phyloP scores from a whole-genome alignment of 2,888 invertebrate species.

The Ophioninae sp. region DNA sequence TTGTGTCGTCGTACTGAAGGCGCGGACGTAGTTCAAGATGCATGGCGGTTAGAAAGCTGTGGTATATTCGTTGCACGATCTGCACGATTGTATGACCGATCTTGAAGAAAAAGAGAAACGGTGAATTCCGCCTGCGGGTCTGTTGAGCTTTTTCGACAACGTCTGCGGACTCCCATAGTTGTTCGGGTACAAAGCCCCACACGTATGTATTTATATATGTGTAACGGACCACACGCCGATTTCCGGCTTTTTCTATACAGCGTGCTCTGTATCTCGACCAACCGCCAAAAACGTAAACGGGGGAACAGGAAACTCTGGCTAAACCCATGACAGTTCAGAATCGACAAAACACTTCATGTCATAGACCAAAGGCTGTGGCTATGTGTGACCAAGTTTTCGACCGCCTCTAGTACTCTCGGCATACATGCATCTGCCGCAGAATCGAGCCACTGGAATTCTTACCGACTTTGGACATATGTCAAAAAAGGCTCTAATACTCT shows the following conservation, averaged over 20 bases:
- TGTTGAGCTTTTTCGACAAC: conserved; percentile 51
- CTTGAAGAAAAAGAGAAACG: conserved; percentile 19
- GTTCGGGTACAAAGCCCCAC: conserved; percentile 1
- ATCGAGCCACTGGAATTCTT: conserved; percentile 38
- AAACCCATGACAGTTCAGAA: conserved; percentile 53
- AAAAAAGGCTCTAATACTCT: conserved; percentile 30
- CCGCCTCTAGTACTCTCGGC: conserved; percentile 28
- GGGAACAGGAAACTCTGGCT: conserved; percentile 9
- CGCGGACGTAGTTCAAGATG: conserved; percentile 53
- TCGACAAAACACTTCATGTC: conserved; percentile 56
- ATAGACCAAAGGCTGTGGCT: conserved; percentile 11
- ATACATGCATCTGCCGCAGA: conserved; percentile 21
- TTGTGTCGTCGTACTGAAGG: conserved; percentile 25
- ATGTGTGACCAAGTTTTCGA: conserved; percentile 47
- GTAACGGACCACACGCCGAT: conserved; percentile 24
- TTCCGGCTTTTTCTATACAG: conserved; percentile 16
- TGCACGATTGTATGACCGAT: conserved; percentile 29
- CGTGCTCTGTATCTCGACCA: conserved; percentile 47
- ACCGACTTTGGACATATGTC: conserved; percentile 31
- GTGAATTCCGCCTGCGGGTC: conserved; percentile 34
- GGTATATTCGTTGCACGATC: conserved; percentile 58
- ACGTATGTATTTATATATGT: neutral
- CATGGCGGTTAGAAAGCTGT: conserved; percentile 45
- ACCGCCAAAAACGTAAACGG: conserved; percentile 60
- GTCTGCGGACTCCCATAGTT: conserved; percentile 18